Evolutionary conservation across 2,888 invertebrate species (phyloP).

Genomic region (Lapara coniferarum): DNA sequence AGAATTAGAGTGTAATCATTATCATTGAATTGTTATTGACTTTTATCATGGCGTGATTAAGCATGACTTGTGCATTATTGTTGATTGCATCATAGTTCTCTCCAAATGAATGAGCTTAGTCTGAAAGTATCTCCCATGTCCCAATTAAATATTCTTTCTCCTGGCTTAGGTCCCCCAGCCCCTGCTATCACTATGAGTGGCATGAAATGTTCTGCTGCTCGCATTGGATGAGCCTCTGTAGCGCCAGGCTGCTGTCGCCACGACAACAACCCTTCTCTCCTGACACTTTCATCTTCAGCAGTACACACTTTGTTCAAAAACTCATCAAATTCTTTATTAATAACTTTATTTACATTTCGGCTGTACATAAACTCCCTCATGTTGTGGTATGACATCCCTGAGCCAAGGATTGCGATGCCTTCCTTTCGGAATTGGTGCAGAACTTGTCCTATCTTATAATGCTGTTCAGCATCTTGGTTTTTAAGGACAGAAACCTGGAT

Average conservation of each 20-base stretch:
- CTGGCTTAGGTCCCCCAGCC: slow-evolving; percentile 65
- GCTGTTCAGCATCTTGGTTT: slow-evolving; percentile 66
- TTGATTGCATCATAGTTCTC: slow-evolving; percentile 48
- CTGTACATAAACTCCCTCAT: slow-evolving; percentile 69
- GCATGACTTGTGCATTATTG: background rate
- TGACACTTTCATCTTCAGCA: slow-evolving; percentile 53
- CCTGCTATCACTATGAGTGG: slow-evolving; percentile 72
- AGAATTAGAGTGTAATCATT: no score
- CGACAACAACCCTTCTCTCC: slow-evolving; percentile 53
- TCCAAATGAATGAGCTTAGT: slow-evolving; percentile 75
- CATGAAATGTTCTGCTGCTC: slow-evolving; percentile 76
- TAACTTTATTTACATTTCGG: slow-evolving; percentile 49
- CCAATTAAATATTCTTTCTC: slow-evolving; percentile 73
- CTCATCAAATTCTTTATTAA: slow-evolving; percentile 73
- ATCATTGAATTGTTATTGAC: no score
- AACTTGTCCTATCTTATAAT: slow-evolving; percentile 67
- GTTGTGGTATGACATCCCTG: slow-evolving; percentile 79
- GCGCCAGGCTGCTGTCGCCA: slow-evolving; percentile 70
- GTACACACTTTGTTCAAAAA: slow-evolving; percentile 68
- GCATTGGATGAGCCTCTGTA: slow-evolving; percentile 66
- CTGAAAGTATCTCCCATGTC: slow-evolving; percentile 69
- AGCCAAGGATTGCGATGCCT: slow-evolving; percentile 70
- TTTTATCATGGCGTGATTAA: no score
- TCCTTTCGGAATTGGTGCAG: slow-evolving; percentile 69
- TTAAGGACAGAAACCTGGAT: slow-evolving; percentile 70